Percentiles rank a stretch among this genome's conserved stretches.
These are phyloP conservation scores for Phrynocephalus versicolor DNA, from an alignment of 2,113 vertebrate genomes.

Conservation along the genomic window DNA sequence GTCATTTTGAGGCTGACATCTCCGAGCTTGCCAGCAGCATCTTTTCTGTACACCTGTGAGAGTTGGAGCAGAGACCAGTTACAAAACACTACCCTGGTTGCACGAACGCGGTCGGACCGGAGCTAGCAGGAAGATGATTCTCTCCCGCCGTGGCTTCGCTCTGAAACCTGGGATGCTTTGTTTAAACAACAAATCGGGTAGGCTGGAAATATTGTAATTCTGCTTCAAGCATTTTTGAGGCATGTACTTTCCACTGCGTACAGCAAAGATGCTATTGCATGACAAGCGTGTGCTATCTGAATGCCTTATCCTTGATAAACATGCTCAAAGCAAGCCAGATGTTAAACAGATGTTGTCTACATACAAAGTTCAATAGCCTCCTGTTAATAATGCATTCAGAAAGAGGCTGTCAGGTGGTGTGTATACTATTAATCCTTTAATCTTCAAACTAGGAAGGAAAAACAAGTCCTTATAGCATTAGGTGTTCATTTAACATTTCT, in stretches of 20 bases:
- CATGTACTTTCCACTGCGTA: conserved; percentile 10
- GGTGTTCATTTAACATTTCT: not conserved
- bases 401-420: not conserved
- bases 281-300: not conserved
- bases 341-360: not conserved
- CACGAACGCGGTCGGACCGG: not conserved
- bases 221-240: not conserved
- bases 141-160: not conserved
- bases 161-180: conserved; percentile 10
- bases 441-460: conserved; percentile 4
- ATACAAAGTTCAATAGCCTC: not conserved
- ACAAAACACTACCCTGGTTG: not conserved
- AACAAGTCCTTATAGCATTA: not conserved
- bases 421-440: not conserved
- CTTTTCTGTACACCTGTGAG: conserved; percentile 84
- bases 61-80: conserved; percentile 21
- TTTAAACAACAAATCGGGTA: conserved; percentile 31
- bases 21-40: conserved; percentile 78
- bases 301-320: not conserved
- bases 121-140: not conserved
- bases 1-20: conserved; percentile 75
- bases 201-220: conserved; percentile 1
- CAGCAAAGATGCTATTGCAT: not conserved
- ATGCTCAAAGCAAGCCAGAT: not conserved
- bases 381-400: not conserved